Evolutionary conservation across 2,113 vertebrate genomes (phyloP), one percentile per base, ranked within the genome.

Genomic region (Chionis minor): DNA sequence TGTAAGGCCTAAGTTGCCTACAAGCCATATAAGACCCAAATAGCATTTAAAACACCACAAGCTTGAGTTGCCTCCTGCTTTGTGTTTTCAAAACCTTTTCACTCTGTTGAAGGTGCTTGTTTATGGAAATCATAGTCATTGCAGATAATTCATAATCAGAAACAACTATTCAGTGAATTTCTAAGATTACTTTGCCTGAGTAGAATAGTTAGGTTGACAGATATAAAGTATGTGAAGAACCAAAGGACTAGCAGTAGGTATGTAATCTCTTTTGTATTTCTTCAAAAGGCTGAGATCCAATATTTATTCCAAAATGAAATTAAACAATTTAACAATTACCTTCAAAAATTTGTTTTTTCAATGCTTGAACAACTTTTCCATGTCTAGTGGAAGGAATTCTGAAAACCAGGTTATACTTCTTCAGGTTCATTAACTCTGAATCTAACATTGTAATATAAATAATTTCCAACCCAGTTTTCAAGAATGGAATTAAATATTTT

Each of bases 351-450:
- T 97, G 63, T 93, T 75, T 92, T 84, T 97, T 85, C 79, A 81
- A 71, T 51, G 49, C 73, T 83, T 96, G 58, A 95, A 83, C 86
- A 93, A 96, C 88, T 97, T 96, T 95, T 86, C 47, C 56, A 26
- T 49, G 24, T 80, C 61, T 86, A n/a, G 59, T 96, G 88, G 65
- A 96, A 95, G 59, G 78, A 97, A 90, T 96, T 95, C 83, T 95
- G 65, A 92, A 94, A 97, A 72, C 12, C 86, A 81, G 10, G 81
- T 79, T 97, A 74, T 92, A 90, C n/a, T 54, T 96, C 62, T 97
- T 97, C 92, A 95, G 71, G 40, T 91, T 94, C 88, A 96, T 97
- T 97, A 97, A 94, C 44, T 93, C 30, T 92, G 69, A 95, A 19
- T 63, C 32, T 75, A 93, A 51, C 73, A 90, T 69, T 54, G 75